Conservation (phyloP, 2,888 invertebrate species). For the Anthrax anthrax region DNA sequence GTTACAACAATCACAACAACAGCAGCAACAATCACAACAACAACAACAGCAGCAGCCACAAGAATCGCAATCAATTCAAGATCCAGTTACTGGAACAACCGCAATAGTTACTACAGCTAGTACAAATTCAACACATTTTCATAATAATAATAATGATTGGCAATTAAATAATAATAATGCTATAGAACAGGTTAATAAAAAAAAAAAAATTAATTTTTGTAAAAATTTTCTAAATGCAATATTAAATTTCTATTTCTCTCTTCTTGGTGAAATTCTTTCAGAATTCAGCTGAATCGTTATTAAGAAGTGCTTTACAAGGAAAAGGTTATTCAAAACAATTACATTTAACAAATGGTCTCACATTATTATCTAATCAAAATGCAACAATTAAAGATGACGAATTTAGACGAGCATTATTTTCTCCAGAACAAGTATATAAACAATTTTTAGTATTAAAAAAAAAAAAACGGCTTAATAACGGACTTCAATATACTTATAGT, state of each 20-base stretch:
- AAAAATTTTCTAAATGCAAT: background rate
- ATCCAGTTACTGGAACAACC: conserved; percentile 20
- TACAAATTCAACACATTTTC: conserved; percentile 41
- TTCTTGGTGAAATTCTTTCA: conserved; percentile 11
- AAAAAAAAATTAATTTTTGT: background rate
- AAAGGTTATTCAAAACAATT: conserved; percentile 42
- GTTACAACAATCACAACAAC: conserved; percentile 9
- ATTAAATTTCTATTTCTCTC: conserved; percentile 17
- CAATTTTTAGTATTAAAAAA: no score
- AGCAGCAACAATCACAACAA: conserved; percentile 16
- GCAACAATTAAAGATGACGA: conserved; percentile 42
- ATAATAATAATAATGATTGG: conserved; percentile 70
- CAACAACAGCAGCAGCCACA: no score
- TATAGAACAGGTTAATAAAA: conserved; percentile 29
- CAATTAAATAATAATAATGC: conserved; percentile 60
- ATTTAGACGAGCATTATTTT: conserved; percentile 41
- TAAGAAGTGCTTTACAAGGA: conserved; percentile 71
- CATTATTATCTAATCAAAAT: conserved; percentile 26
- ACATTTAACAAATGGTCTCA: conserved; percentile 30
- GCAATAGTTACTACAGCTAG: conserved; percentile 19
- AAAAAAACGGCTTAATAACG: no score
- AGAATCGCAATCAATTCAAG: conserved; percentile 16
- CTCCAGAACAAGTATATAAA: conserved; percentile 32
- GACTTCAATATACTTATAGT: no score
- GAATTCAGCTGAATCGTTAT: conserved; percentile 50